Percentiles rank a stretch among this genome's conserved stretches.
Conservation (phyloP, 2,888 invertebrate genomes). For the Ceramica pisi region DNA sequence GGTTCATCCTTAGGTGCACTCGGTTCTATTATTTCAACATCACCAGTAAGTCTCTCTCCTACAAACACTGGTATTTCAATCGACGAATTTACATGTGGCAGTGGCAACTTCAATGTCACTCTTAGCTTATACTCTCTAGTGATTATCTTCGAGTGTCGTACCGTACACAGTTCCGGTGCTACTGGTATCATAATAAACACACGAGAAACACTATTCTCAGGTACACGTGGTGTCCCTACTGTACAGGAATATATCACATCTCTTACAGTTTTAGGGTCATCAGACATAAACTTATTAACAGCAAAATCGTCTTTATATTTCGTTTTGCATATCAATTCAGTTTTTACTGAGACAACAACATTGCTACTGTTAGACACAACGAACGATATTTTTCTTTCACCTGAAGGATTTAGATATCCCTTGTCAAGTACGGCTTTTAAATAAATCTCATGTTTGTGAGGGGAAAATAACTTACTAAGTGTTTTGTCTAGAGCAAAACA, state of each 20-base stretch:
- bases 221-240: background rate
- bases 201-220: conserved; percentile 1
- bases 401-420: conserved; percentile 30
- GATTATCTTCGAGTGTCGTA: conserved; percentile 52
- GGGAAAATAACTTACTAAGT: conserved; percentile 28
- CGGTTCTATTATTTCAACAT: background rate
- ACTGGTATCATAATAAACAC: conserved; percentile 35
- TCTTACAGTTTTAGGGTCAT: conserved; percentile 30
- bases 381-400: conserved; percentile 21
- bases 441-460: conserved; percentile 26
- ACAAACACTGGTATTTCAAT: conserved; percentile 48
- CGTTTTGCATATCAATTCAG: conserved; percentile 41
- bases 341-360: conserved; percentile 34
- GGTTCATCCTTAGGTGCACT: background rate
- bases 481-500: conserved; percentile 34
- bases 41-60: conserved; percentile 33
- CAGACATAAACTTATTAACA: background rate
- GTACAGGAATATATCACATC: conserved; percentile 27
- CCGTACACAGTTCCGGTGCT: conserved; percentile 28
- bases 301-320: conserved; percentile 41
- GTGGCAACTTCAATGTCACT: conserved; percentile 47
- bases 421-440: conserved; percentile 47
- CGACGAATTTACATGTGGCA: conserved; percentile 45
- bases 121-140: conserved; percentile 46
- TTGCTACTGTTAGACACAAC: conserved; percentile 31